Base-by-base conservation (phyloP, 2,113 vertebrate genomes). In the Crotalus horridus region DNA sequence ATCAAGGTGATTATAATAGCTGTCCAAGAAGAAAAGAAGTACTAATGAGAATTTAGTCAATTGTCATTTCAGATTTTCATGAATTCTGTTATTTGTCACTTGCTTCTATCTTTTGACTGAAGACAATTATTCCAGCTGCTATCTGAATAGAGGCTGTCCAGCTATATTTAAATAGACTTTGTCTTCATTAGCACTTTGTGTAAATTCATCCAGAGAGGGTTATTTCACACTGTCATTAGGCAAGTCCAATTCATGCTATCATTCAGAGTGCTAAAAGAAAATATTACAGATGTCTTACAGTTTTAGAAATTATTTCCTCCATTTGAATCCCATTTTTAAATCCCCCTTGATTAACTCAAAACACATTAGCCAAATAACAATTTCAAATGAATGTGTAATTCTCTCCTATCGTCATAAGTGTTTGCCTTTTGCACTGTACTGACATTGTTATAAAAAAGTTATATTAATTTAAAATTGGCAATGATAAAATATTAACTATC, bases 181-280 rank as follows among this genome's bases (percentile, higher is more conserved):
- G 95, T 96, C 97, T 97, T 97, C 96, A 96, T 97, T 96, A 97
- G 94, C 0, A 4, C 94, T 97, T 96, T 95, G 94, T 96, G 94
- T 24, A 95, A 93, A 96, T 96, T 95, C 95, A 94, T 87, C 94
- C 93, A 92, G 91, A 55, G 74, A 81, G n/a, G 93, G 93, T 91
- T 91, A 23, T 4, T 24, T 56, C 74, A 96, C 39, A 55, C 91
- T 95, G 92, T 90, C 54, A 53, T 81, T 95, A 93, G 85, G 15
- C 48, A 93, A 85, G 91, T 88, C 96, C 89, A 64, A 92, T 93
- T 56, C 91, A 64, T 92, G 53, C 90, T 88, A 56, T 91, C 89
- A 56, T 85, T 69, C 56, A 90, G 90, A 59, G 24, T 43, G 46
- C 17, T 89, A 55, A 61, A 85, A 90, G 12, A 24, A 92, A 85